These are phyloP conservation scores for Catocala sponsa DNA, from an alignment of 2,888 invertebrate species.

Conservation along the genomic window DNA sequence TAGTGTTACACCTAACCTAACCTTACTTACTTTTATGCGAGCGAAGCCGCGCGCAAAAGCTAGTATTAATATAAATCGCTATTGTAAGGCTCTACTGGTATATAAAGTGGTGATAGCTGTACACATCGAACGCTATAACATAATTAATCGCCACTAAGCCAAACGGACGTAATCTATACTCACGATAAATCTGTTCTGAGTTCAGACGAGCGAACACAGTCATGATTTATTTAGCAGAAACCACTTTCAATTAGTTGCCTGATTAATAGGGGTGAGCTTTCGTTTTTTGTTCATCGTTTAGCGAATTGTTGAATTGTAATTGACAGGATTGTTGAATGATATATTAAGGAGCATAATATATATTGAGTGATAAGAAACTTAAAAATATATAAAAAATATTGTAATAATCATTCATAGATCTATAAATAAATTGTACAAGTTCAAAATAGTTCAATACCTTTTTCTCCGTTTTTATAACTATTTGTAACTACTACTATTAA, in stretches of 20 bases:
- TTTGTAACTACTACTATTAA: no score
- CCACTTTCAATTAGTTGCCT: slow-evolving; percentile 7
- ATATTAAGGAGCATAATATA: no score
- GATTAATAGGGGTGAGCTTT: background rate
- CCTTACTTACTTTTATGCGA: no score
- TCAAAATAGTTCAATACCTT: no score
- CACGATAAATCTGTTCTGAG: slow-evolving; percentile 10
- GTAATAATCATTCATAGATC: no score
- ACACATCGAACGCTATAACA: slow-evolving; percentile 7
- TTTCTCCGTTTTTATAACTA: no score
- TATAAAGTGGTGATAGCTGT: background rate
- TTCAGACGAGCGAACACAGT: slow-evolving; percentile 4
- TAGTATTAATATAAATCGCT: no score
- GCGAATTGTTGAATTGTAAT: background rate
- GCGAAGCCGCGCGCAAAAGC: no score
- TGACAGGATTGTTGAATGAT: background rate
- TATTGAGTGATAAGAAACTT: no score
- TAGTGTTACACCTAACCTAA: no score
- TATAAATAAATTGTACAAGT: no score
- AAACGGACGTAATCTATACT: slow-evolving; percentile 4
- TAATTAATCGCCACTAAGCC: slow-evolving; percentile 10
- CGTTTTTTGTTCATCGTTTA: background rate
- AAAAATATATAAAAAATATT: no score
- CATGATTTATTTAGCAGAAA: slow-evolving; percentile 14
- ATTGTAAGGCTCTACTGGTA: background rate